These are phyloP conservation scores for Rhopalosiphum maidis DNA, from an alignment of 1,140 invertebrate species.

Conservation along the genomic window DNA sequence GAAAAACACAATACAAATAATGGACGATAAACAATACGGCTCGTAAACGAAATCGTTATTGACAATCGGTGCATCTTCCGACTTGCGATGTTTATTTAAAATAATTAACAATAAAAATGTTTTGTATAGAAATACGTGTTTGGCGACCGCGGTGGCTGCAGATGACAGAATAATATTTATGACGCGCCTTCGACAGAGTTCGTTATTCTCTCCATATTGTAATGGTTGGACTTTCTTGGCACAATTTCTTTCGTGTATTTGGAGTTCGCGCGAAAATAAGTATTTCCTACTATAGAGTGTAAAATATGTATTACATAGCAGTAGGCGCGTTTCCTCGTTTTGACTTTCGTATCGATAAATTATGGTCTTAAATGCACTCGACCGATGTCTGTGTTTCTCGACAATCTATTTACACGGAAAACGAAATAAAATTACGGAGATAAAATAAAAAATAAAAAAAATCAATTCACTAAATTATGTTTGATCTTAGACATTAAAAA, in stretches of 20 bases:
- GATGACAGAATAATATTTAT: background rate
- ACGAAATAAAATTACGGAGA: background rate
- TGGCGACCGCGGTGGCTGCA: background rate
- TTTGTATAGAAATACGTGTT: background rate
- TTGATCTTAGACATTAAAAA: background rate
- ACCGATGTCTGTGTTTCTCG: background rate
- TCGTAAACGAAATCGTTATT: background rate
- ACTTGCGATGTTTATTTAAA: background rate
- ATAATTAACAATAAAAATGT: constrained; percentile 11
- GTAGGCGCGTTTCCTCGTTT: background rate
- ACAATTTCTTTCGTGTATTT: background rate
- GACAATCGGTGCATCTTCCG: background rate
- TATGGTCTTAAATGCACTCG: background rate
- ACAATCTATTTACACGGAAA: background rate
- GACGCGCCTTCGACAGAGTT: background rate
- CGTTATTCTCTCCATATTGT: background rate
- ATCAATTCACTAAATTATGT: background rate
- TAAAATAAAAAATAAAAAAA: background rate
- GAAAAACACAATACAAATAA: background rate
- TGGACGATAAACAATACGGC: background rate
- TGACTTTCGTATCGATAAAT: background rate
- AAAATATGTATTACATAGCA: background rate
- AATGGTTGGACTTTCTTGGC: background rate
- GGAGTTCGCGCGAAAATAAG: background rate
- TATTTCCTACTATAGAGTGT: background rate